phyloP scores from a whole-genome alignment of 2,888 invertebrate species.

The Xestia ashworthii region DNA sequence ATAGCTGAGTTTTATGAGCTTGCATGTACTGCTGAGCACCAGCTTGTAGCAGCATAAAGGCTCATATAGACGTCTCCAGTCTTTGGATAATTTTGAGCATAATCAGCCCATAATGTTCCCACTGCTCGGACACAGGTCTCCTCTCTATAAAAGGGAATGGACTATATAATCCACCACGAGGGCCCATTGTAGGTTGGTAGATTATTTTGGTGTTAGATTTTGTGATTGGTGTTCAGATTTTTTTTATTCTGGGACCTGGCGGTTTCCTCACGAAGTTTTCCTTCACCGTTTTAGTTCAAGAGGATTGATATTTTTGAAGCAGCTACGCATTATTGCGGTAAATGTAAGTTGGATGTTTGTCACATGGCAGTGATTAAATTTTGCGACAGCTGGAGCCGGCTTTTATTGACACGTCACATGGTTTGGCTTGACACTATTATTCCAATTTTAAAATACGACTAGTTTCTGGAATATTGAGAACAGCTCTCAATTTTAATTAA shows the following conservation, averaged over 20 bases:
- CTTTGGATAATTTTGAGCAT: neutral
- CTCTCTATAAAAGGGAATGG: too few species aligned
- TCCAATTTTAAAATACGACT: neutral
- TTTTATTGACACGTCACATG: neutral
- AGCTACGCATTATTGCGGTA: neutral
- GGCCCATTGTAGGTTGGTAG: too few species aligned
- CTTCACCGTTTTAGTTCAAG: neutral
- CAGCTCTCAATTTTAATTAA: neutral
- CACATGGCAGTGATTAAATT: neutral
- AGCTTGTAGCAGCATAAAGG: constrained; percentile 22
- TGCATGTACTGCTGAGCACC: neutral
- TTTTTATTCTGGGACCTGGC: too few species aligned
- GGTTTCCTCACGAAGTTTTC: too few species aligned
- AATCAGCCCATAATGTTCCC: too few species aligned
- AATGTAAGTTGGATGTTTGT: neutral
- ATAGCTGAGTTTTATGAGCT: constrained; percentile 29
- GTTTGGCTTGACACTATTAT: neutral
- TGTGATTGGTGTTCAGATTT: too few species aligned
- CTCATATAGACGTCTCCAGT: neutral
- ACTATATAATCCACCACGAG: too few species aligned
- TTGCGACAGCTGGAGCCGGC: neutral
- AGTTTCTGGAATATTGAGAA: neutral
- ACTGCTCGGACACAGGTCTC: too few species aligned
- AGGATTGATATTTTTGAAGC: neutral
- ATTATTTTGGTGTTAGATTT: too few species aligned